Base-by-base conservation (phyloP, 1,140 invertebrate genomes). In the Stratiolaelaps scimitus region DNA sequence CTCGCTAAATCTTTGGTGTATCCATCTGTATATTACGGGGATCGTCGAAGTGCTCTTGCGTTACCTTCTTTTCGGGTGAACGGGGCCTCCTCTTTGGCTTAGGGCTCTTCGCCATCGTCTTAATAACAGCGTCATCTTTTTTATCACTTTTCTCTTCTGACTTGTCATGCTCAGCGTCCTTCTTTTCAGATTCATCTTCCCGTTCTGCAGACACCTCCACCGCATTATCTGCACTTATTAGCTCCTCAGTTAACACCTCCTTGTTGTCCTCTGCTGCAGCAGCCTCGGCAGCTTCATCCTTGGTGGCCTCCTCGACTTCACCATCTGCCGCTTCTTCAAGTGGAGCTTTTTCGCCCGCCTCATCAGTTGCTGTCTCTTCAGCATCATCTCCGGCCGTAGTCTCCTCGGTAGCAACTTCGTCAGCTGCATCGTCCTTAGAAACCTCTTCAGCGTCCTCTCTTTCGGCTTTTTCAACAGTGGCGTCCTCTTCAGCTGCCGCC, bases 111-210 rank as follows among this genome's bases (percentile, higher is more conserved):
- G 53, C 53, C 26, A 34, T 26, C 26, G 26, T 34, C 23, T 29
- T 60, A 40, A 40, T 40, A 40, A 40, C 34, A 10, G 34, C 34
- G 34, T 40, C 34, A 17, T 60, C 53, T 60, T 60, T 60, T 28
- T 60, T 60, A 60, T 60, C 53, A 26, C 53, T 60, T 34, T 60
- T 60, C 10, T 60, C 53, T 60, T 60, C 53, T 17, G 53, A 60
- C 34, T 60, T 60, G 20, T 60, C 53, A 34, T 60, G 53, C 10
- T 60, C 53, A 1, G 53, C 53, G 34, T 60, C 53, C 26, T 60
- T 60, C 26, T 60, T 60, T 23, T 60, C 53, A 2, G 53, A 60
- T 23, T 60, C 53, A 60, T 60, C 53, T 60, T 60, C 53, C 6
- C 26, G 26, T 23, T 26, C 34, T 15, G 53, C 53, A 15, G 20